Conservation (phyloP, 2,888 invertebrate genomes). For the Agrilus cyanescens region DNA sequence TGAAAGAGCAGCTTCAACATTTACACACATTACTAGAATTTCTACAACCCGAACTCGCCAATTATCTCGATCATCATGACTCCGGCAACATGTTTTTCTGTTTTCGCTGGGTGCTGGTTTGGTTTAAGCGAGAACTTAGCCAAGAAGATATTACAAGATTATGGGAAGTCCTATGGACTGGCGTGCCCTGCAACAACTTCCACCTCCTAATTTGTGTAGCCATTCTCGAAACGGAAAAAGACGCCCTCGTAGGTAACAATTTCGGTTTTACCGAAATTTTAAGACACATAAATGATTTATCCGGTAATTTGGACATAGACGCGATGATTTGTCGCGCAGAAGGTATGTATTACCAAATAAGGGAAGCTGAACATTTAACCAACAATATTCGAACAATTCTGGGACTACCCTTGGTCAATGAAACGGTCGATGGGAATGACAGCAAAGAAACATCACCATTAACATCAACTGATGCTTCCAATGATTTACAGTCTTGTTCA, state of each 20-base stretch:
- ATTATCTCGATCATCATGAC: slow-evolving; percentile 76
- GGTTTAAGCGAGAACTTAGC: slow-evolving; percentile 87
- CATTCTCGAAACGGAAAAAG: slow-evolving; percentile 82
- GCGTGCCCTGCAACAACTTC: slow-evolving; percentile 87
- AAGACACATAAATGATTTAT: slow-evolving; percentile 92
- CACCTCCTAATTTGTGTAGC: slow-evolving; percentile 88
- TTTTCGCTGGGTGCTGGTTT: slow-evolving; percentile 90
- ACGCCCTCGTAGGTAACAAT: slow-evolving; percentile 76
- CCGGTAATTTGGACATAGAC: slow-evolving; percentile 73
- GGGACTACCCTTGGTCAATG: slow-evolving; percentile 40
- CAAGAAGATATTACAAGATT: slow-evolving; percentile 77
- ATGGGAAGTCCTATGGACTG: slow-evolving; percentile 97
- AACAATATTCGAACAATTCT: slow-evolving; percentile 61
- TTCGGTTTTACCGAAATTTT: slow-evolving; percentile 95
- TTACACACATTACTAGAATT: slow-evolving; percentile 71
- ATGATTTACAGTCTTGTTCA: slow-evolving; percentile 5
- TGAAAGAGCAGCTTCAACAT: slow-evolving; percentile 85
- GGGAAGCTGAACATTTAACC: slow-evolving; percentile 55
- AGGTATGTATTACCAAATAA: slow-evolving; percentile 82
- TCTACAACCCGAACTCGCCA: slow-evolving; percentile 72
- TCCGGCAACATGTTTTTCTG: slow-evolving; percentile 97
- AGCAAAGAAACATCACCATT: slow-evolving; percentile 11
- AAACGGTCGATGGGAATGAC: slow-evolving; percentile 8
- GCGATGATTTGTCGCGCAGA: slow-evolving; percentile 77
- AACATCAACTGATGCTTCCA: slow-evolving; percentile 3